These are phyloP conservation scores for Hozukius guyotensis DNA, from an alignment of 2,797 vertebrate species.

Conservation along the genomic window DNA sequence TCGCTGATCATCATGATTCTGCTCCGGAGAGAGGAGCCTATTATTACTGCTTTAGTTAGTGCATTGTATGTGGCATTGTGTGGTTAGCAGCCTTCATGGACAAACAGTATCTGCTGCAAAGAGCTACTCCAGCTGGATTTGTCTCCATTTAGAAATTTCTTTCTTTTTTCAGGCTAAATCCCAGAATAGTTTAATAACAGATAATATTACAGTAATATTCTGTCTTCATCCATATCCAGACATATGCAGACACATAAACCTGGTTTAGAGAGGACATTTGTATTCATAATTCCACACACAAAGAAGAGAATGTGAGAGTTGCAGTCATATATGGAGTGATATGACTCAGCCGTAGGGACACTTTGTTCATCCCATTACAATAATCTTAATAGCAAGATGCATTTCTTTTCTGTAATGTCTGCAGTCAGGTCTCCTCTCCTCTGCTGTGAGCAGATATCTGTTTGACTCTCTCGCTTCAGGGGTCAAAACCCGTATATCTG, in stretches of 20 bases:
- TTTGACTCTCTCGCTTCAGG: slow-evolving; percentile 58
- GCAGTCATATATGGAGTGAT: slow-evolving; percentile 10
- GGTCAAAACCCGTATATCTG: slow-evolving; percentile 60
- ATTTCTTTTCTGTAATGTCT: slow-evolving; percentile 48
- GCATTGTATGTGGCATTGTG: background rate
- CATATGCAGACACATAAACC: background rate
- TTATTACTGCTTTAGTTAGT: slow-evolving; percentile 38
- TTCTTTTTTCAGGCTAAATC: background rate
- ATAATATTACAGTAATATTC: slow-evolving; percentile 1
- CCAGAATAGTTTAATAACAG: background rate
- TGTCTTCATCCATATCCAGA: background rate
- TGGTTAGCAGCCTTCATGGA: background rate
- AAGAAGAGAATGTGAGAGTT: background rate
- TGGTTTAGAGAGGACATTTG: background rate
- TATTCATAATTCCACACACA: background rate
- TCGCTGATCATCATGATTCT: slow-evolving; percentile 60
- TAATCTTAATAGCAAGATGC: slow-evolving; percentile 43
- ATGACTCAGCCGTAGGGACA: slow-evolving; percentile 14
- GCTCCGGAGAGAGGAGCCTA: slow-evolving; percentile 34
- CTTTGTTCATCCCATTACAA: slow-evolving; percentile 39
- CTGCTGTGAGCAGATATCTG: slow-evolving; percentile 57
- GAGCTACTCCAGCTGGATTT: background rate
- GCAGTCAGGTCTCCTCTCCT: slow-evolving; percentile 44
- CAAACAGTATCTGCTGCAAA: background rate
- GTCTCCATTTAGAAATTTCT: background rate